These are phyloP conservation scores for Orussus abietinus DNA, from an alignment of 1,140 invertebrate genomes.

Conservation along the genomic window DNA sequence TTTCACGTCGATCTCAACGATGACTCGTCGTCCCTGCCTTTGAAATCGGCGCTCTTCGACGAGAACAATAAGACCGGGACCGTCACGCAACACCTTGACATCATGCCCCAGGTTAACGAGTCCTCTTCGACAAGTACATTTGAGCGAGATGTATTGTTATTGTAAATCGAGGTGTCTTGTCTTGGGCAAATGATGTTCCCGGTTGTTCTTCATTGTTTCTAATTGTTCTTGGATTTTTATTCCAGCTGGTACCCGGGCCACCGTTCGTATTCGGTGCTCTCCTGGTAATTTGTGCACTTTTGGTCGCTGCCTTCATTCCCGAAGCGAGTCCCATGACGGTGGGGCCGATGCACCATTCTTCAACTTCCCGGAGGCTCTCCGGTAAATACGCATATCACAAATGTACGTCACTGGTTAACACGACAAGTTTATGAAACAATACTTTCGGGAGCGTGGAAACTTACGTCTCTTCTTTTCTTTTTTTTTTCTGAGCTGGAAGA, in stretches of 20 bases:
- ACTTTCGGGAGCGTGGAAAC: conserved; percentile 44
- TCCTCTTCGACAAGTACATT: no score
- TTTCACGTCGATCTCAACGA: conserved; percentile 97
- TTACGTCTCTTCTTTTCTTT: background rate
- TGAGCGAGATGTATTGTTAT: no score
- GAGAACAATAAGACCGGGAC: conserved; percentile 50
- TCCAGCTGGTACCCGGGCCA: conserved; percentile 89
- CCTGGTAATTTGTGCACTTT: conserved; percentile 90
- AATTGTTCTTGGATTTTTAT: no score
- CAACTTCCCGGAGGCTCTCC: conserved; percentile 51
- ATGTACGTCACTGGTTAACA: conserved; percentile 54
- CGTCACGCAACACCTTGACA: conserved; percentile 51
- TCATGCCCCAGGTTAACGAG: conserved; percentile 59
- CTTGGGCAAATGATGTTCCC: no score
- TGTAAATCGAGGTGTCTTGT: no score
- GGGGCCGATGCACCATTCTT: conserved; percentile 50
- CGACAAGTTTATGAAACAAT: conserved; percentile 41
- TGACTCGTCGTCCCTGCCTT: conserved; percentile 46
- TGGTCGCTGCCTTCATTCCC: conserved; percentile 90
- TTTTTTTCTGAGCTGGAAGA: conserved; percentile 2
- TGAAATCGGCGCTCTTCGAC: conserved; percentile 45
- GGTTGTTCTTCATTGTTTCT: no score
- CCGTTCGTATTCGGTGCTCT: conserved; percentile 99
- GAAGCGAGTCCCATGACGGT: conserved; percentile 58
- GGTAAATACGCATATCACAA: conserved; percentile 56